Conservation (phyloP, 2,797 vertebrate genomes). For the Sylvilagus floridanus region DNA sequence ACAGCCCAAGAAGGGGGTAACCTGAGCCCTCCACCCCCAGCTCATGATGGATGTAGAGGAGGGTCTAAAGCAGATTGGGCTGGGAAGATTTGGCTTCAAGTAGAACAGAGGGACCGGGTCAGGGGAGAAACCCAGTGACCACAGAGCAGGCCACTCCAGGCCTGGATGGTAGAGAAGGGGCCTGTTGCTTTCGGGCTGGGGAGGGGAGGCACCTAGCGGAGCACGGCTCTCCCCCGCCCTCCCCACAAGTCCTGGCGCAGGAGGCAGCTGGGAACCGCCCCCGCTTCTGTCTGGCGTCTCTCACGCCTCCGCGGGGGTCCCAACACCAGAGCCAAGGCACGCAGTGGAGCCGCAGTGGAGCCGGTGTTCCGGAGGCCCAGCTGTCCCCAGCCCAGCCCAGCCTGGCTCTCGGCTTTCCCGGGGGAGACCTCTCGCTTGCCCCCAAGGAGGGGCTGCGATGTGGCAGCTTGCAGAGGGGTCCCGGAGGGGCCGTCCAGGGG, state of each 20-base stretch:
- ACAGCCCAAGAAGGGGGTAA: not conserved
- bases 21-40: not conserved
- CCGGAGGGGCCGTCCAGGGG: not conserved
- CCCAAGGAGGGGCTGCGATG: not conserved
- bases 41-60: not conserved
- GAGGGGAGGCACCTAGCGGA: not conserved
- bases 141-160: not conserved
- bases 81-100: not conserved
- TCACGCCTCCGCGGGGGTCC: conserved; percentile 80
- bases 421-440: not conserved
- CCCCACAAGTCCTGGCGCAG: conserved; percentile 55
- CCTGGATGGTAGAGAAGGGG: not conserved
- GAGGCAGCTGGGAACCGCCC: conserved; percentile 82
- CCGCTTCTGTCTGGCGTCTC: conserved; percentile 75
- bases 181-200: not conserved
- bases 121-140: not conserved
- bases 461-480: too few relatives aligned
- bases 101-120: not conserved
- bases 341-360: conserved; percentile 62
- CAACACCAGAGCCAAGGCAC: conserved; percentile 73
- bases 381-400: not conserved
- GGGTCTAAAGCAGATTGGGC: not conserved
- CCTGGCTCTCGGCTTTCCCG: not conserved
- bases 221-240: conserved; percentile 19
- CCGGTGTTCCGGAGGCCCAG: conserved; percentile 67